phyloP scores from a whole-genome alignment of 2,113 vertebrate genomes.

The Podocnemis expansa region DNA sequence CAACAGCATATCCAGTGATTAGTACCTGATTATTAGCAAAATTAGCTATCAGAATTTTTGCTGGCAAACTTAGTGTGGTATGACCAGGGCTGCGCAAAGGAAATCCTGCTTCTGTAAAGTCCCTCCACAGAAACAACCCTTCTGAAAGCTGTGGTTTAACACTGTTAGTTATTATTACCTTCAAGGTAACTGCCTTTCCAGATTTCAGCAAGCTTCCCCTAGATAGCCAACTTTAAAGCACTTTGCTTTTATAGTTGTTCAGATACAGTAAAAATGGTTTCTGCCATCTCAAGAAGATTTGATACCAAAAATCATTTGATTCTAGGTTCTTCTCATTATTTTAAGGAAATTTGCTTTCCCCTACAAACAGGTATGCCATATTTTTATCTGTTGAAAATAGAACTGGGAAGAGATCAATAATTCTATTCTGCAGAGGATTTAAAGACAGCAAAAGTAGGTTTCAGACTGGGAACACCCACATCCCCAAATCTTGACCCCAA shows the following conservation, averaged over 20 bases:
- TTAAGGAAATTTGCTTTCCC: not conserved
- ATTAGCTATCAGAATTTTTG: not conserved
- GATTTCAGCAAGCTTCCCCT: not conserved
- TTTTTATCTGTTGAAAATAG: not conserved
- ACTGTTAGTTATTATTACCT: not conserved
- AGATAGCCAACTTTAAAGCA: not conserved
- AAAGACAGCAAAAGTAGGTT: not conserved
- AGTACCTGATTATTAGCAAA: not conserved
- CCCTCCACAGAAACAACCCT: not conserved
- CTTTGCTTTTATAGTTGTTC: not conserved
- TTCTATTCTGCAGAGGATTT: not conserved
- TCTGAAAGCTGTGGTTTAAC: not conserved
- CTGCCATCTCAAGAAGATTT: not conserved
- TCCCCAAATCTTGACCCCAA: accelerated
- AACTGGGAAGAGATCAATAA: accelerated
- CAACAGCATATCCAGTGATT: not conserved
- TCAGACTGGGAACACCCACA: not conserved
- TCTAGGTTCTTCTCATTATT: not conserved
- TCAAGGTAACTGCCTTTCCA: not conserved
- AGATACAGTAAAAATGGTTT: not conserved
- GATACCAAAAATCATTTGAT: not conserved
- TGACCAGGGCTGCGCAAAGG: not conserved
- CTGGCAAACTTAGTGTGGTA: not conserved
- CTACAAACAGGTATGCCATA: accelerated
- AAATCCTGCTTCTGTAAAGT: not conserved